Evolutionary conservation across 1,140 invertebrate species (phyloP).

Genomic region (Drosophila yakuba): DNA sequence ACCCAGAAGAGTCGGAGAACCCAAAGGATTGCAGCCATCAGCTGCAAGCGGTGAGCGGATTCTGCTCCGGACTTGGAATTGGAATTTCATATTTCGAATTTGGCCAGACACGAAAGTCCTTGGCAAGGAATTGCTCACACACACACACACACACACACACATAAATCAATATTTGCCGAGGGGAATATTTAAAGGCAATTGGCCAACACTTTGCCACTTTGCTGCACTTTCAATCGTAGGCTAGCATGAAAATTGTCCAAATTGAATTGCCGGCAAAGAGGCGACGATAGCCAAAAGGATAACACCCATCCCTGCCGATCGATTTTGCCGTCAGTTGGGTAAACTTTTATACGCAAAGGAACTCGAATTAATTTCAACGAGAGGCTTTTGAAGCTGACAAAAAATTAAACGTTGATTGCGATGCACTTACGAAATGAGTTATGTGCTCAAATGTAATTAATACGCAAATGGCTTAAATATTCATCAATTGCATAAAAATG

Average conservation of each 20-base stretch:
- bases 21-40: slow-evolving; percentile 32
- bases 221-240: slow-evolving; percentile 35
- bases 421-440: slow-evolving; percentile 4
- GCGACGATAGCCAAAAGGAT: slow-evolving; percentile 25
- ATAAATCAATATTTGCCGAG: slow-evolving; percentile 69
- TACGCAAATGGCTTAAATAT: background rate
- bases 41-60: slow-evolving; percentile 47
- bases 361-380: slow-evolving; percentile 11
- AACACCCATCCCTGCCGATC: slow-evolving; percentile 2
- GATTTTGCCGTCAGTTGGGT: slow-evolving; percentile 15
- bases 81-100: slow-evolving; percentile 46
- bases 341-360: slow-evolving; percentile 12
- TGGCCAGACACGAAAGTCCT: background rate
- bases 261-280: slow-evolving; percentile 46
- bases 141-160: background rate
- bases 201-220: slow-evolving; percentile 46
- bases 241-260: slow-evolving; percentile 55
- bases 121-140: background rate
- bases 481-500: background rate
- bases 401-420: background rate
- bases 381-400: slow-evolving; percentile 9
- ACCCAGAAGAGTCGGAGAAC: background rate
- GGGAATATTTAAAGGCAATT: slow-evolving; percentile 57
- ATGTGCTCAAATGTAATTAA: slow-evolving; percentile 1
- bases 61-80: slow-evolving; percentile 45